phyloP scores from a whole-genome alignment of 2,113 vertebrate species.

The Ammodytes marinus region DNA sequence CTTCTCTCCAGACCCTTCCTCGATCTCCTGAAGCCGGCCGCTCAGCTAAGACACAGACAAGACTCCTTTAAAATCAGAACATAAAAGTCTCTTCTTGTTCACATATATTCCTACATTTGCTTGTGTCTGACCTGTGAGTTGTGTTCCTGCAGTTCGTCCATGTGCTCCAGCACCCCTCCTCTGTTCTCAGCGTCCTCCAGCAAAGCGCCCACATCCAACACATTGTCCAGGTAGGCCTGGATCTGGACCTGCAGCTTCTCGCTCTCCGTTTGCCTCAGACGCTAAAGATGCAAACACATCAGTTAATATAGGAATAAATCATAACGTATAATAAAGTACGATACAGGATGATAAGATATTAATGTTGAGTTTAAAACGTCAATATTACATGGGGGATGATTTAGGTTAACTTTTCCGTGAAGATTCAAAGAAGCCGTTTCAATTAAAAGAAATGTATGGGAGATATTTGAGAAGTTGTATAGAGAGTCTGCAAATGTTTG shows the following conservation, averaged over 20 bases:
- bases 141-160: constrained; percentile 92
- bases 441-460: not conserved
- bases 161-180: constrained; percentile 90
- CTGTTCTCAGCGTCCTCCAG: constrained; percentile 96
- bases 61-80: not conserved
- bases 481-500: not conserved
- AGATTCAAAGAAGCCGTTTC: not conserved
- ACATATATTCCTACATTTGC: not conserved
- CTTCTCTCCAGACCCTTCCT: constrained; percentile 89
- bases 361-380: not conserved
- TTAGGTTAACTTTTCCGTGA: not conserved
- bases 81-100: not conserved
- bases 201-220: constrained; percentile 93
- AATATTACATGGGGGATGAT: not conserved
- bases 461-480: too few species aligned
- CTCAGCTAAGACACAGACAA: constrained; percentile 83
- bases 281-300: constrained; percentile 78
- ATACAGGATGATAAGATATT: not conserved
- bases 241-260: constrained; percentile 98
- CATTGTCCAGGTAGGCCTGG: constrained; percentile 97
- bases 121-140: constrained; percentile 84
- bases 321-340: not conserved
- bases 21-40: constrained; percentile 88
- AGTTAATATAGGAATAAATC: not conserved
- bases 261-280: constrained; percentile 91